A percentile compares a stretch with the other conserved stretches of the same genome.
These are phyloP conservation scores for Streptopelia turtur DNA, from an alignment of 2,797 vertebrate genomes.

Conservation along the genomic window DNA sequence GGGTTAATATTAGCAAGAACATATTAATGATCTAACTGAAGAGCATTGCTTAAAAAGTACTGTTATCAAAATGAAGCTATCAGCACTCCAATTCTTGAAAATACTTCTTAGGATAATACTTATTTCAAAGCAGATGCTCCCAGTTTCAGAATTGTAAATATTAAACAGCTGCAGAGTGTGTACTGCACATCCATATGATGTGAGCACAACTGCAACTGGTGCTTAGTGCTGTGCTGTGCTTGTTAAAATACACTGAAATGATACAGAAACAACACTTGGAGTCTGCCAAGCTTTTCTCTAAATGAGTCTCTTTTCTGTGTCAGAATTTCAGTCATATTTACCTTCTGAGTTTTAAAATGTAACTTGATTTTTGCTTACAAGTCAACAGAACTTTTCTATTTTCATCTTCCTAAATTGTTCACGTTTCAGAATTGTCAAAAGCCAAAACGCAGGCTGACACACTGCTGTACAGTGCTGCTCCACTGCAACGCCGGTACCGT, in stretches of 20 bases:
- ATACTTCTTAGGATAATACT: not conserved
- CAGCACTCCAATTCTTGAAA: not conserved
- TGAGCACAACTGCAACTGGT: not conserved
- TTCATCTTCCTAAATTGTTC: not conserved
- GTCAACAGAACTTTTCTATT: not conserved
- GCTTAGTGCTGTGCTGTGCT: not conserved
- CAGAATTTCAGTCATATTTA: not conserved
- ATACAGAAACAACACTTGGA: not conserved
- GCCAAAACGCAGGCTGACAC: not conserved
- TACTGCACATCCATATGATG: fast-evolving
- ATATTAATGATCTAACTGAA: not conserved
- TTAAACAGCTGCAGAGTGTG: not conserved
- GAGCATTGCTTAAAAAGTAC: not conserved
- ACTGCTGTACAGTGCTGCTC: not conserved
- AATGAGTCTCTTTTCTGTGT: fast-evolving
- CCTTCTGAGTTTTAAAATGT: not conserved
- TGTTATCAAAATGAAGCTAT: not conserved
- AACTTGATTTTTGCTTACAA: not conserved
- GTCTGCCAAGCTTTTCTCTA: not conserved
- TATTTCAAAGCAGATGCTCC: not conserved
- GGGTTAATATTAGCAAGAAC: not conserved
- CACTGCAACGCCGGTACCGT: not conserved
- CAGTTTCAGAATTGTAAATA: not conserved
- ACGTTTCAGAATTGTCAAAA: not conserved
- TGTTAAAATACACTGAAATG: fast-evolving